A percentile compares a stretch with the other conserved stretches of the same genome.
These are phyloP conservation scores for Gryon sp. DNA, from an alignment of 1,140 invertebrate genomes.

Conservation along the genomic window DNA sequence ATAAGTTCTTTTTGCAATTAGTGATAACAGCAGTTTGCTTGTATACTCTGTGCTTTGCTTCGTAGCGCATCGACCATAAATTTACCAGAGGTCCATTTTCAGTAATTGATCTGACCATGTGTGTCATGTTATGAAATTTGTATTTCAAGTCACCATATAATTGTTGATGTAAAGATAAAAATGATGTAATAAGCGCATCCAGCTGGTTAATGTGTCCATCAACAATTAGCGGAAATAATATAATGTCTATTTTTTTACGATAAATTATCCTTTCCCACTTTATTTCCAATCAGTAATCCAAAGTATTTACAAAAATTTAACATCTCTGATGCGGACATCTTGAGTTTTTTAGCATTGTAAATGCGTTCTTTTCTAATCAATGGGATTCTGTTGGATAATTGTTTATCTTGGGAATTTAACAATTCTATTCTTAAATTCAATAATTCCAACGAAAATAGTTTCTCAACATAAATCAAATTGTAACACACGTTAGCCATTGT, in stretches of 20 bases:
- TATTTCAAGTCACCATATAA: slow-evolving; percentile 27
- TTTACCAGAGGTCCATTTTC: slow-evolving; percentile 15
- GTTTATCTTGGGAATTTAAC: too few relatives aligned
- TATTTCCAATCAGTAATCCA: slow-evolving; percentile 37
- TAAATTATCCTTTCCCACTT: too few relatives aligned
- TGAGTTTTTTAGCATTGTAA: slow-evolving; percentile 35
- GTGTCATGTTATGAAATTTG: slow-evolving; percentile 42
- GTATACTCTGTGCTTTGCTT: slow-evolving; percentile 11
- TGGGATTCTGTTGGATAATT: too few relatives aligned
- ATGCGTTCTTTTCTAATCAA: slow-evolving; percentile 4
- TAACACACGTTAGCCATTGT: slow-evolving; percentile 1
- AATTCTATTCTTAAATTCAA: slow-evolving; percentile 12
- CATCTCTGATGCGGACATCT: slow-evolving; percentile 53
- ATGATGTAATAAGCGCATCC: neutral
- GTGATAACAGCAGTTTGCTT: neutral
- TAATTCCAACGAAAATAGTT: slow-evolving; percentile 15
- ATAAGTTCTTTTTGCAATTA: slow-evolving; percentile 15
- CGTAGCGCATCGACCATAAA: too few relatives aligned
- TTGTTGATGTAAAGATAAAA: slow-evolving; percentile 28
- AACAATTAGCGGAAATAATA: too few relatives aligned
- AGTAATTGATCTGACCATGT: slow-evolving; percentile 1
- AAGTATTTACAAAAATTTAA: slow-evolving; percentile 39
- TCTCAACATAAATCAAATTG: slow-evolving; percentile 16
- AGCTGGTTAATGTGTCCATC: too few relatives aligned
- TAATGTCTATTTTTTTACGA: too few relatives aligned